A percentile compares a stretch with the other conserved stretches of the same genome.
phyloP scores from a whole-genome alignment of 2,797 vertebrate genomes.

The Valencia hispanica region DNA sequence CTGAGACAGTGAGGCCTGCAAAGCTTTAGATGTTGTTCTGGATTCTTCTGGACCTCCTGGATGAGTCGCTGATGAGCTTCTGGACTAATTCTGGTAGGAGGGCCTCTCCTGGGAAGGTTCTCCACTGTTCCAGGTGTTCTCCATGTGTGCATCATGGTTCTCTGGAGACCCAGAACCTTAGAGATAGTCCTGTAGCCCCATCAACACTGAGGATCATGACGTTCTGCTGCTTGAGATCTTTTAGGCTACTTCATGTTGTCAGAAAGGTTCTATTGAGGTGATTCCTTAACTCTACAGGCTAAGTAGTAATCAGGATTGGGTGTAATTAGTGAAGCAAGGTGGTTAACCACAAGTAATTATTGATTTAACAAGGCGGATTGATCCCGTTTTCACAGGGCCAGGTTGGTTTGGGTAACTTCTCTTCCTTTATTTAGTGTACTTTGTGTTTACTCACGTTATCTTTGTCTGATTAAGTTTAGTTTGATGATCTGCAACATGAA shows the following conservation, averaged over 20 bases:
- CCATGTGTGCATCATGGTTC: no score
- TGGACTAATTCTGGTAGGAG: not conserved
- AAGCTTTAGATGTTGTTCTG: not conserved
- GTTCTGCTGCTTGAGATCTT: not conserved
- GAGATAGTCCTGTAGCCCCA: no score
- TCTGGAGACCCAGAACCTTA: no score
- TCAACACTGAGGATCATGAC: no score
- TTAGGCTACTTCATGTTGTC: not conserved
- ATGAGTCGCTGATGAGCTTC: not conserved
- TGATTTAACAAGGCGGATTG: not conserved
- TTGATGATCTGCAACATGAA: not conserved
- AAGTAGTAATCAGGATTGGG: not conserved
- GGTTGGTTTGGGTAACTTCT: not conserved
- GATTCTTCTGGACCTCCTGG: not conserved
- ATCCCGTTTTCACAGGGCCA: not conserved
- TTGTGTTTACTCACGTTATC: not conserved
- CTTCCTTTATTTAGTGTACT: no score
- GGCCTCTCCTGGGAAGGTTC: no score
- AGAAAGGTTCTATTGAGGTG: not conserved
- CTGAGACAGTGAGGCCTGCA: not conserved
- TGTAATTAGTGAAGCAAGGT: not conserved
- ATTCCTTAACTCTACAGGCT: not conserved
- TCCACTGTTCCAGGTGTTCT: no score
- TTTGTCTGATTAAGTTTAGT: not conserved
- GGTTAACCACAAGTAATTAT: not conserved